Base-by-base conservation (phyloP, 37 sponge, comb jelly and placozoan genomes). In the Cladorhizidae sp. region DNA sequence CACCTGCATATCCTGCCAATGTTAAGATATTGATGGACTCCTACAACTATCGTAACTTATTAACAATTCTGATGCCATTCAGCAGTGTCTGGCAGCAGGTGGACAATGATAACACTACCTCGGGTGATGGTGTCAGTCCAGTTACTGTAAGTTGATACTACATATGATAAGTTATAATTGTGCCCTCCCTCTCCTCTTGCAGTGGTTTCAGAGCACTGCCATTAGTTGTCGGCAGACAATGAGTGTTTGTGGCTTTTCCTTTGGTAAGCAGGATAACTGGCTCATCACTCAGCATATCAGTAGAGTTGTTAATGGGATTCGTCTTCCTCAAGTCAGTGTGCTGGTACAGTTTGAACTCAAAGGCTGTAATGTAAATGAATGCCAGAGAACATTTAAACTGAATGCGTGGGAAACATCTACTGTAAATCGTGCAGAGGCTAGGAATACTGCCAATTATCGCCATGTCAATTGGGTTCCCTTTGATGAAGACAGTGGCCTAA, bases 271-370 rank as follows among this genome's bases (percentile, higher is more conserved):
- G 57, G 71, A 70, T 68, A 80, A 80, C 71, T 80, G 80, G 80
- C 42, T 80, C 36, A 80, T 80, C 57, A 80, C 80, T 7, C 80
- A 80, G 71, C 58, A 57, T 71, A 80, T 80, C 80, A 70, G 42
- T 50, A 76, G 76, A 38, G 35, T 45, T 12, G 67, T 50, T 31
- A 40, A 80, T 70, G 80, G 80, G 42, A 50, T 26, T 38, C 39
- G 40, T 0, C 71, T 80, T 21, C 56, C 39, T 26, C 80, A 80
- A 80, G 71, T 80, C 40, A 56, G 40, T 15, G 70, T 80, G 42
- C 37, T 35, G 57, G 40, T 80, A 8, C 57, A 80, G 2, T 70
- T 70, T 36, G 8, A 31, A 38, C 71, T 57, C 39, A 55, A 54
- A 23, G 38, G 23, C 25, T 80, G 80, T 40, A 15, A 26, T n/a